These are phyloP conservation scores for Adelphocoris suturalis DNA, from an alignment of 2,888 invertebrate genomes.

Conservation along the genomic window DNA sequence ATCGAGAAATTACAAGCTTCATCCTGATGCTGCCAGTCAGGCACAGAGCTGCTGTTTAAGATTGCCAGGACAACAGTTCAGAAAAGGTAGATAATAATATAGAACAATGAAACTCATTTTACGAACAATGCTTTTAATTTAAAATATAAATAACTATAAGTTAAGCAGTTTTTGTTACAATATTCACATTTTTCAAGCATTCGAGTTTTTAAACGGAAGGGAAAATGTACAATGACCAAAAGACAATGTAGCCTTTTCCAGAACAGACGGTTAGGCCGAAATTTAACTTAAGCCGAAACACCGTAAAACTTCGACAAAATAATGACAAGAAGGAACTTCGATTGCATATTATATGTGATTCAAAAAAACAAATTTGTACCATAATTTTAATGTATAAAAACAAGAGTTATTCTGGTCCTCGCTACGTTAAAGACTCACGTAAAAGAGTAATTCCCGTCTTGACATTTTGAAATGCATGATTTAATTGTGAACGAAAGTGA, in stretches of 20 bases:
- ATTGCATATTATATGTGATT: background rate
- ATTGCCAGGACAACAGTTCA: no score
- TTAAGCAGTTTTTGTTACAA: conserved; percentile 61
- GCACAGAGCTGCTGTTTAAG: no score
- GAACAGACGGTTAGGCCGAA: background rate
- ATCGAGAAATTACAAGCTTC: no score
- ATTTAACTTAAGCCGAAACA: background rate
- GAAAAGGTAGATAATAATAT: no score
- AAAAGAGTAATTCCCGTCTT: background rate
- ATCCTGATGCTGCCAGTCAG: no score
- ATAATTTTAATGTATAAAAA: background rate
- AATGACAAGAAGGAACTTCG: conserved; percentile 3
- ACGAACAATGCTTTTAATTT: conserved; percentile 58
- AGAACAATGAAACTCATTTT: background rate
- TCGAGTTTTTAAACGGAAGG: background rate
- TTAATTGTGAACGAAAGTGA: background rate
- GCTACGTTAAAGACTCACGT: background rate
- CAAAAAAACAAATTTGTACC: conserved; percentile 6
- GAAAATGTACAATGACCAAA: background rate
- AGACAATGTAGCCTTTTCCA: background rate
- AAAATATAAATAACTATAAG: conserved; percentile 66
- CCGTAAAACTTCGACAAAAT: background rate
- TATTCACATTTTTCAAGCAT: conserved; percentile 57
- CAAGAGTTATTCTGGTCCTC: background rate
- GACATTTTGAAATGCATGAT: background rate